phyloP scores from a whole-genome alignment of 2,797 vertebrate species.

The Hoplostethus atlanticus region DNA sequence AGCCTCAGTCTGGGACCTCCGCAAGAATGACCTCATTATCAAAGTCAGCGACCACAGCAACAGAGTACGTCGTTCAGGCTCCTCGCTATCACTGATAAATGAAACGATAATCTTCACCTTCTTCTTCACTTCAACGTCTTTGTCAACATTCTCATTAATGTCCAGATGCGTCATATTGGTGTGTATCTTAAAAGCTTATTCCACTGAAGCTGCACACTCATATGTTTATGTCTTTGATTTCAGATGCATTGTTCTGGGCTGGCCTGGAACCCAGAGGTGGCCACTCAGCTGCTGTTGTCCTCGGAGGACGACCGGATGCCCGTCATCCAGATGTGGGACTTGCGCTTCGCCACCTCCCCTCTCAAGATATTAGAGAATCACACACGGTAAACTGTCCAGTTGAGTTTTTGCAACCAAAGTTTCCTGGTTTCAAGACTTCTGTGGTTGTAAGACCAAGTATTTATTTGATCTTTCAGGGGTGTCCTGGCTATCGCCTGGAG shows the following conservation, averaged over 20 bases:
- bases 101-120: too few species aligned
- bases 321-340: conserved; percentile 98
- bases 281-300: conserved; percentile 95
- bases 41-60: conserved; percentile 99
- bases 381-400: conserved; percentile 85
- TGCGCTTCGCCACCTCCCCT: conserved; percentile 97
- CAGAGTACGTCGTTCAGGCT: conserved; percentile 83
- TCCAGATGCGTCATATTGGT: too few species aligned
- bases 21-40: conserved; percentile 98
- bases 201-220: too few species aligned
- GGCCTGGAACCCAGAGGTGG: conserved; percentile 97
- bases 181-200: too few species aligned
- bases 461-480: conserved; percentile 80
- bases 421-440: background rate
- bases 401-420: background rate
- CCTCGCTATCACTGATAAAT: background rate
- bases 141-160: too few species aligned
- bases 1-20: conserved; percentile 96
- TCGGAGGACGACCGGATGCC: conserved; percentile 97
- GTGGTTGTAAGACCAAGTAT: background rate
- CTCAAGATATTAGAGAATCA: conserved; percentile 97
- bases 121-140: too few species aligned
- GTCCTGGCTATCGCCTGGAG: conserved; percentile 96
- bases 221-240: background rate
- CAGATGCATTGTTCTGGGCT: conserved; percentile 99